Evolutionary conservation across 2,113 vertebrate species (phyloP), one percentile per base, ranked within the genome.

Genomic region (Anguilla japonica): DNA sequence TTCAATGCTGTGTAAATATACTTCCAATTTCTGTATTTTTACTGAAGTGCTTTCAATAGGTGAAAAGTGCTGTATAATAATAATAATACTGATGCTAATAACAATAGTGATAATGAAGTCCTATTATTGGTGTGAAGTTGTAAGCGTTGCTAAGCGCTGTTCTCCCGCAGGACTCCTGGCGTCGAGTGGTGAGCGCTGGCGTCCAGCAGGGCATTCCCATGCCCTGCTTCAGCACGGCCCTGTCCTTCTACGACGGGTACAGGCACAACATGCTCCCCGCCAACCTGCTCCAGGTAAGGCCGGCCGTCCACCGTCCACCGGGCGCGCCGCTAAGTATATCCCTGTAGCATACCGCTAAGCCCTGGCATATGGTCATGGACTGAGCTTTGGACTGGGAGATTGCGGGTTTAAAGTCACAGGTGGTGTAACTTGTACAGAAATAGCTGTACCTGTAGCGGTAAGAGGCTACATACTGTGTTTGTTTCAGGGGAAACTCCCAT

Each of bases 221-320:
- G 98, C 98, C 98, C 41, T 99, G 97, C 88, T 99, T 99, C 95
- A 97, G 97, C 87, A 99, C 98, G 0, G 98, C 98, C 0, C 94
- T 99, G 87, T 97, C 98, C 83, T 99, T 99, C 95, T 99, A 98
- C 0, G 98, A 99, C 0, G 98, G 98, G 0, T 99, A 99, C 95
- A 95, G 98, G 82, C 97, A 98, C 0, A 93, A 95, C 39, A 88
- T 94, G 92, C 91, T 99, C 40, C 98, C 98, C 0, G 98, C 98
- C 40, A 99, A 98, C 95, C 96, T 99, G 83, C 95, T 99, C 8
- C 98, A 99, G 96, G 98, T 99, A 57, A 93, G 90, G 41, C 20
- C 3, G 67, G 11, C 26, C 14, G 14, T 60, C 22, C 14, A 8
- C 26, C 14, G 14, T 60, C 22, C 14, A 8, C 18, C 29, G 41